Base-by-base conservation (phyloP, 2,113 vertebrate genomes). In the Drymodes brunneopygia region DNA sequence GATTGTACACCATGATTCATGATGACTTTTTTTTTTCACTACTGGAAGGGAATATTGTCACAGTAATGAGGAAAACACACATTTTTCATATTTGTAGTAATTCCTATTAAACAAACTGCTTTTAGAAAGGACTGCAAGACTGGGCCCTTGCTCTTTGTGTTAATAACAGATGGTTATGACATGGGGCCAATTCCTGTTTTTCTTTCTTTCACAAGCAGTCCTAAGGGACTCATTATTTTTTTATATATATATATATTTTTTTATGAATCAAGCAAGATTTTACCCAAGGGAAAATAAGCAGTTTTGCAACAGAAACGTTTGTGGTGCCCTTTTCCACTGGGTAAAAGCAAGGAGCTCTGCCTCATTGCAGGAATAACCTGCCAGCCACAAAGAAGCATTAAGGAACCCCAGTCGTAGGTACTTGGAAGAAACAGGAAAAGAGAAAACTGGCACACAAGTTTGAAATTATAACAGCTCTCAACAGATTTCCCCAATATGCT, bases 111-210 rank as follows among this genome's bases (percentile, higher is more conserved):
- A 95, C 67, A 91, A 95, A 94, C 90, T 67, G 73, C 85, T 92
- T 88, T 93, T 75, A 95, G 71, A 58, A 91, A 95, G 67, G 58
- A n/a, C 65, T 81, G 64, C 21, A 95, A 89, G 64, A 80, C 70
- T 73, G 48, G 38, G 79, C 48, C 50, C 69, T 90, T 92, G 62
- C 81, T 95, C 72, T 92, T 74, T 94, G 85, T 81, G 81, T 74
- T 92, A 81, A 40, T 89, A 95, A 92, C 88, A 96, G 92, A 94
- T 95, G 93, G 88, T 93, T 96, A 93, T 31, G 78, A 96, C 74
- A 96, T 60, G 48, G 36, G 92, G 91, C 85, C 90, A 94, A 80
- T 85, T 96, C 80, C 24, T 82, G 70, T 61, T 94, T 88, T 94
- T 73, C 82, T 91, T 86, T 65, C n/a, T 79, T n/a, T 73, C 60